Percentiles rank a stretch among this genome's conserved stretches.
phyloP scores from a whole-genome alignment of 2,888 invertebrate species.

The Lasioglossum malachurum region DNA sequence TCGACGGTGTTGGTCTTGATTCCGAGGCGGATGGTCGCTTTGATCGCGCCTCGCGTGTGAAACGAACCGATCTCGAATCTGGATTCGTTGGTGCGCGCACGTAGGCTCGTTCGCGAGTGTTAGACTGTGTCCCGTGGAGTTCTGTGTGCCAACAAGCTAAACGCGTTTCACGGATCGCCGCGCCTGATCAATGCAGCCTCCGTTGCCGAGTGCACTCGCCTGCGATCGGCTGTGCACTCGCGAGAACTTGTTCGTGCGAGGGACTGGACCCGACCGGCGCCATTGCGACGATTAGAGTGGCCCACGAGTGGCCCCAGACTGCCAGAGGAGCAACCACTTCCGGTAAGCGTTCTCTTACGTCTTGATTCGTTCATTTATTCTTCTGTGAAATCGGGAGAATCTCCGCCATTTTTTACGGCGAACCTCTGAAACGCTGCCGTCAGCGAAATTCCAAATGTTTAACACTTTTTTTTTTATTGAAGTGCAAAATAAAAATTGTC shows the following conservation, averaged over 20 bases:
- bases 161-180: slow-evolving; percentile 84
- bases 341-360: neutral
- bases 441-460: too few relatives aligned
- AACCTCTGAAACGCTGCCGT: too few relatives aligned
- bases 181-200: slow-evolving; percentile 80
- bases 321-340: neutral
- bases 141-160: slow-evolving; percentile 84
- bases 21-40: slow-evolving; percentile 14
- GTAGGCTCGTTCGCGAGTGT: slow-evolving; percentile 39
- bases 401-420: too few relatives aligned
- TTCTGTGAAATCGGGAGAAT: too few relatives aligned
- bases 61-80: slow-evolving; percentile 25
- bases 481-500: too few relatives aligned
- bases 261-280: slow-evolving; percentile 12
- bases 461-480: too few relatives aligned
- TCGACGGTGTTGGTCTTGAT: neutral
- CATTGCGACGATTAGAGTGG: neutral
- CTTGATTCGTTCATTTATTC: neutral
- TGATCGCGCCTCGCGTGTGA: slow-evolving; percentile 32
- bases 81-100: slow-evolving; percentile 16
- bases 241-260: slow-evolving; percentile 42
- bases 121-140: slow-evolving; percentile 79
- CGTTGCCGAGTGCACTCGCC: neutral
- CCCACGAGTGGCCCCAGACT: neutral
- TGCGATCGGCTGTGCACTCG: slow-evolving; percentile 51